Conservation (phyloP, 2,113 vertebrate species). For the Regulus satrapa region DNA sequence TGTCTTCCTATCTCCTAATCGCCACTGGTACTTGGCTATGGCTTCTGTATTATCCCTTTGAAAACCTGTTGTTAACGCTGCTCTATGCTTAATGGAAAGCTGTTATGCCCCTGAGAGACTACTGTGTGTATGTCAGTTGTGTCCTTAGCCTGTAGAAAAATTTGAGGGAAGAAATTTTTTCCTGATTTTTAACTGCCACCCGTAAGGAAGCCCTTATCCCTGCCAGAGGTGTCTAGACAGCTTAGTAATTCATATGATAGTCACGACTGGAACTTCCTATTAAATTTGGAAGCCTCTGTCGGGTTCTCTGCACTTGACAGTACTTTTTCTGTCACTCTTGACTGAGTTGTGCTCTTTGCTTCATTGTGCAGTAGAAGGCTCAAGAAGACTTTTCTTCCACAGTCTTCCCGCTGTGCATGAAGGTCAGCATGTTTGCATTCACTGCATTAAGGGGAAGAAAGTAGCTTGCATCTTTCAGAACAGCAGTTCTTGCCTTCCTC, state of each 20-base stretch:
- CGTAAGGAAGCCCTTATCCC: background rate
- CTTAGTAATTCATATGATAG: background rate
- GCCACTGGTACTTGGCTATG: background rate
- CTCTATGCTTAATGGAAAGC: background rate
- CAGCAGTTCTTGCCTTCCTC: background rate
- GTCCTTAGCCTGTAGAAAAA: background rate
- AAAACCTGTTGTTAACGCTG: background rate
- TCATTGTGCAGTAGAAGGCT: background rate
- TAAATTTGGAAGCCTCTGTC: background rate
- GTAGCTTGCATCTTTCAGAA: background rate
- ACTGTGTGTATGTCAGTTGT: background rate
- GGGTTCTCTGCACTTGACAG: background rate
- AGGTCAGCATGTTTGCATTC: background rate
- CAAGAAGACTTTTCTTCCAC: background rate
- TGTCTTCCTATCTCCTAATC: background rate
- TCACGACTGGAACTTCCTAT: background rate
- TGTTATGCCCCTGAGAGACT: background rate
- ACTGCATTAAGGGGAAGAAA: background rate
- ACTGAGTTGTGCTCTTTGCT: background rate
- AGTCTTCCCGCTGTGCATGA: rapidly evolving
- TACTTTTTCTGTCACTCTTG: background rate
- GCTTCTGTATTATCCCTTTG: background rate
- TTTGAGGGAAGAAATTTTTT: background rate
- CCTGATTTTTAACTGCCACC: background rate
- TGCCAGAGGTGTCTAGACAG: background rate